Evolutionary conservation across 2,888 invertebrate species (phyloP), one percentile per base, ranked within the genome.

Genomic region (Cyclophora punctaria): DNA sequence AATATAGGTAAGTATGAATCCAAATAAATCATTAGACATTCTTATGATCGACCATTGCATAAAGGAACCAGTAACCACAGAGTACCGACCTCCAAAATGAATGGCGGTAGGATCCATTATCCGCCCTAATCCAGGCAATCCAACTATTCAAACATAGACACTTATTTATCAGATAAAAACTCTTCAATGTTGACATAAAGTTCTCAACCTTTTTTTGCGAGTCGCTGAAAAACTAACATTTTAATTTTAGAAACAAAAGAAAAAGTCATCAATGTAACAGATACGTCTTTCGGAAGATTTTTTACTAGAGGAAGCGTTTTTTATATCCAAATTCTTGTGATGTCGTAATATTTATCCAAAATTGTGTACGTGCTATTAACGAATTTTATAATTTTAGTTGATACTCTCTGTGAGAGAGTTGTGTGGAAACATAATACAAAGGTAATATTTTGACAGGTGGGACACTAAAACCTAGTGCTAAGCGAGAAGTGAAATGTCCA

Each of bases 271-370:
- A 66, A 88, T 85, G 83, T 86, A 86, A 78, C 76, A 73, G 72
- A 80, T 73, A 87, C 83, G 86, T 80, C 83, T 83, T 83, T 87
- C 73, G 77, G 80, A 78, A 80, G 83, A 78, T 83, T 83, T 80
- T 65, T 76, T 80, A 79, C 75, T 79, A 83, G 79, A 80, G 77
- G 78, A 83, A 81, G 83, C 74, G 84, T 84, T 88, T 86, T 87
- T 87, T 84, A 81, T 81, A 79, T 85, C 87, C 78, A 88, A 88
- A 88, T 88, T 88, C 80, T 85, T 88, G 88, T 88, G 88, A 87
- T 88, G 87, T 84, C 78, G 77, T 85, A 86, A 83, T 84, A 80
- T 83, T 82, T 73, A 73, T 67, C 77, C 79, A 78, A 87, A 86
- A 86, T 85, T 80, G 80, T 80, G 85, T 84, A 82, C 78, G 83